phyloP scores from a whole-genome alignment of 2,888 invertebrate species.

The Prenolepis imparis region DNA sequence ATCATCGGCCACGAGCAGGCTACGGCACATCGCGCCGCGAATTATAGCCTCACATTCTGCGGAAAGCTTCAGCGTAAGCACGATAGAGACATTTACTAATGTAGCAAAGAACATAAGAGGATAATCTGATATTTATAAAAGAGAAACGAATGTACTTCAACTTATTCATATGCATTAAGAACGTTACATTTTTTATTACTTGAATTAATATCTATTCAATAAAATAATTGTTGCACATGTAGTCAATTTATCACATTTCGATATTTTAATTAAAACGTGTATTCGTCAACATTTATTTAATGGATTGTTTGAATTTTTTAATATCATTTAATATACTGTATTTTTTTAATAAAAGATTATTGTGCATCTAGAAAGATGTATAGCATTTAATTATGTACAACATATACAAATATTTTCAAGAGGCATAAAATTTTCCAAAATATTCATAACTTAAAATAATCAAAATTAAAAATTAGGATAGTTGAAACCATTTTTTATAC shows the following conservation, averaged over 20 bases:
- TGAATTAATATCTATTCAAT: not conserved
- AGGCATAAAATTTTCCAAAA: not conserved
- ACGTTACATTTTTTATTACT: not conserved
- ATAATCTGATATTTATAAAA: slow-evolving; percentile 68
- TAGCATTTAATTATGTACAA: not conserved
- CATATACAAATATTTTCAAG: not conserved
- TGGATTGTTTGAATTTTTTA: not conserved
- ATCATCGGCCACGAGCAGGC: slow-evolving; percentile 46
- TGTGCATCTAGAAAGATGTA: not conserved
- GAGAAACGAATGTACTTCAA: slow-evolving; percentile 2
- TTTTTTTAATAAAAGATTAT: not conserved
- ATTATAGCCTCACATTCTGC: slow-evolving; percentile 35
- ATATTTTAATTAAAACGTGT: not conserved
- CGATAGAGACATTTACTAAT: slow-evolving; percentile 52
- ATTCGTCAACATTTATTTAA: not conserved
- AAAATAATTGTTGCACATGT: not conserved
- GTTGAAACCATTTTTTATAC: not conserved
- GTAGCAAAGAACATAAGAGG: slow-evolving; percentile 70
- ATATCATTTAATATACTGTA: not conserved
- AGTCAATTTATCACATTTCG: not conserved
- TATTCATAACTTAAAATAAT: not conserved
- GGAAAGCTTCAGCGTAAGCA: slow-evolving; percentile 53
- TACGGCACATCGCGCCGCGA: slow-evolving; percentile 24
- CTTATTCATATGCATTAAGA: not conserved
- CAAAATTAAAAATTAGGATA: not conserved